These are phyloP conservation scores for Entelurus aequoreus DNA, from an alignment of 2,113 vertebrate genomes.

Conservation along the genomic window DNA sequence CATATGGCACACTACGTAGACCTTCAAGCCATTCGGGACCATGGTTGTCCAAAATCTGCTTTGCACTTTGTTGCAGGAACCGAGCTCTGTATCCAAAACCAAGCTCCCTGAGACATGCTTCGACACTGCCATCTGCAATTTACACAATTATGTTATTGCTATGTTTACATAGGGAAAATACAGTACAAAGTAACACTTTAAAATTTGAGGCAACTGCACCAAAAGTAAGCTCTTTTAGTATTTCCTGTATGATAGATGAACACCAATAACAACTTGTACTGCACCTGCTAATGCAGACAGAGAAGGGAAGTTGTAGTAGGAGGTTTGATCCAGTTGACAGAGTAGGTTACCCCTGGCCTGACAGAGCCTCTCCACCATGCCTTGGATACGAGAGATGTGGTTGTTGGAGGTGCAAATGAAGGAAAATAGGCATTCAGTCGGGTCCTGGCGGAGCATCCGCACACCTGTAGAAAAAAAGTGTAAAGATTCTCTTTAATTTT, in stretches of 20 bases:
- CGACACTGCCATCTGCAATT: constrained; percentile 71
- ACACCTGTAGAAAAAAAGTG: constrained; percentile 73
- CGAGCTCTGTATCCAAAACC: constrained; percentile 91
- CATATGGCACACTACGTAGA: constrained; percentile 73
- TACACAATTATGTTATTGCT: neutral
- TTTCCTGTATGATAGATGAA: neutral
- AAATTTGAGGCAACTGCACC: neutral
- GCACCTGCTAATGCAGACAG: constrained; percentile 79
- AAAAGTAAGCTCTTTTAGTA: neutral
- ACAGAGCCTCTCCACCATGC: constrained; percentile 89
- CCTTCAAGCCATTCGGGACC: constrained; percentile 73
- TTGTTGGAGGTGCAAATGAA: constrained; percentile 98
- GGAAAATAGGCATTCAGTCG: constrained; percentile 88
- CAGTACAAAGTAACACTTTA: neutral
- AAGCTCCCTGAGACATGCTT: constrained; percentile 77
- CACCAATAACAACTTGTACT: neutral
- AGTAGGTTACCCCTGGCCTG: constrained; percentile 75
- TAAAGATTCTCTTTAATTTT: neutral
- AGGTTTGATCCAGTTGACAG: constrained; percentile 71
- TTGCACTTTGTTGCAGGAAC: constrained; percentile 80
- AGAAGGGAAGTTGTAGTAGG: constrained; percentile 82
- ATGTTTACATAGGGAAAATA: neutral
- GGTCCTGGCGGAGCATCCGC: constrained; percentile 86
- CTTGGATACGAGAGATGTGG: constrained; percentile 87
- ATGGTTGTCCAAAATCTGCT: constrained; percentile 70